phyloP scores from a whole-genome alignment of 2,797 vertebrate genomes.

The Bucorvus abyssinicus region DNA sequence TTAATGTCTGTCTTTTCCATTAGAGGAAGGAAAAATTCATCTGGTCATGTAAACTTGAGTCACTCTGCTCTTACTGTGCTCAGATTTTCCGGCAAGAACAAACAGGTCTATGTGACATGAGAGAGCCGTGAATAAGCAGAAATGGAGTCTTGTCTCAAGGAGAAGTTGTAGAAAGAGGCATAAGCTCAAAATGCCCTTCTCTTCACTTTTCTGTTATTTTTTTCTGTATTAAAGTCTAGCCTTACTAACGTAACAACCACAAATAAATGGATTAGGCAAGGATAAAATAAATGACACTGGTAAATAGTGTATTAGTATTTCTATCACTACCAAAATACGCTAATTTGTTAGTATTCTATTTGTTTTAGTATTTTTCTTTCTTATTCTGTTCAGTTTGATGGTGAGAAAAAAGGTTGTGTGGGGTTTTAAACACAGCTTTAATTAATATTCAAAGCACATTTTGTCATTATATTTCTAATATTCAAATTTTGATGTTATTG shows the following conservation, averaged over 20 bases:
- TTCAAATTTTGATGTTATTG: not conserved
- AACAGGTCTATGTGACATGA: not conserved
- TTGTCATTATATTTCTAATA: not conserved
- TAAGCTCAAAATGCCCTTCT: not conserved
- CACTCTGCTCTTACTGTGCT: not conserved
- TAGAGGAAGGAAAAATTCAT: conserved; percentile 23
- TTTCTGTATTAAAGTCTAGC: not conserved
- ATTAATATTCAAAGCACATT: not conserved
- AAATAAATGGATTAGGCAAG: not conserved
- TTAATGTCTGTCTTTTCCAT: conserved; percentile 53
- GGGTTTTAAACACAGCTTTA: not conserved
- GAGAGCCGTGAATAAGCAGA: not conserved
- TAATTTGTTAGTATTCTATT: not conserved
- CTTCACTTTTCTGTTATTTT: not conserved
- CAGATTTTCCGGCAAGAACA: not conserved
- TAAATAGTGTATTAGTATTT: not conserved
- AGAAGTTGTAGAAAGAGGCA: not conserved
- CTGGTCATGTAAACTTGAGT: conserved; percentile 19
- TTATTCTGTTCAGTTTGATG: not conserved
- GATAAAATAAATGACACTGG: not conserved
- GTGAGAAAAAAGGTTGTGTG: not conserved
- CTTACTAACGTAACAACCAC: not conserved
- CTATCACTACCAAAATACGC: not conserved
- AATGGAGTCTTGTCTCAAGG: not conserved
- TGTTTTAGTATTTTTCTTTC: not conserved